These are phyloP conservation scores for Chaetura pelagica DNA, from an alignment of 2,113 vertebrate species.

Conservation along the genomic window DNA sequence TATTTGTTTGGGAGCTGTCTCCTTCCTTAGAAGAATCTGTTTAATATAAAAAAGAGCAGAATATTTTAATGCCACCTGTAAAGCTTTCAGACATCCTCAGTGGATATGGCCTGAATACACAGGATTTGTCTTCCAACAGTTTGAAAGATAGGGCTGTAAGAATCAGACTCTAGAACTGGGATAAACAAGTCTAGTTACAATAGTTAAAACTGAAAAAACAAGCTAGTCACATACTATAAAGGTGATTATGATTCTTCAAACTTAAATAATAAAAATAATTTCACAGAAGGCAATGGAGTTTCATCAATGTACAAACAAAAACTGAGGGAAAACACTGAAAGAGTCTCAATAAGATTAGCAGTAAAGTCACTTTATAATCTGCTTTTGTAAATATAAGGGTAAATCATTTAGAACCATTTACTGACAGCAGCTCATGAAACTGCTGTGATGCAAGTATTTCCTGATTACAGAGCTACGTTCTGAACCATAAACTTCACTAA, in stretches of 20 bases:
- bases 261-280: neutral
- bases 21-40: slow-evolving; percentile 38
- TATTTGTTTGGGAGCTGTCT: neutral
- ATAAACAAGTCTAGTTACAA: neutral
- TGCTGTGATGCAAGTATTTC: slow-evolving; percentile 8
- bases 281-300: neutral
- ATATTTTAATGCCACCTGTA: neutral
- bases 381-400: neutral
- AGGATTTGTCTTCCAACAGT: neutral
- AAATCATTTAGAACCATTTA: neutral
- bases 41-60: neutral
- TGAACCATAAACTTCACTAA: neutral
- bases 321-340: neutral
- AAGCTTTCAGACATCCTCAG: neutral
- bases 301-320: neutral
- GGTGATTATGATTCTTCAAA: neutral
- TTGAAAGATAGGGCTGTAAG: neutral
- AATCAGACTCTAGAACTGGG: neutral
- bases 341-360: neutral
- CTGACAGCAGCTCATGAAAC: neutral
- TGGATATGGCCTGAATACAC: neutral
- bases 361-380: neutral
- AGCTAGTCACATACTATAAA: neutral
- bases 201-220: neutral
- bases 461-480: slow-evolving; percentile 8